phyloP scores from a whole-genome alignment of 2,888 invertebrate genomes.

The Tipula unca region DNA sequence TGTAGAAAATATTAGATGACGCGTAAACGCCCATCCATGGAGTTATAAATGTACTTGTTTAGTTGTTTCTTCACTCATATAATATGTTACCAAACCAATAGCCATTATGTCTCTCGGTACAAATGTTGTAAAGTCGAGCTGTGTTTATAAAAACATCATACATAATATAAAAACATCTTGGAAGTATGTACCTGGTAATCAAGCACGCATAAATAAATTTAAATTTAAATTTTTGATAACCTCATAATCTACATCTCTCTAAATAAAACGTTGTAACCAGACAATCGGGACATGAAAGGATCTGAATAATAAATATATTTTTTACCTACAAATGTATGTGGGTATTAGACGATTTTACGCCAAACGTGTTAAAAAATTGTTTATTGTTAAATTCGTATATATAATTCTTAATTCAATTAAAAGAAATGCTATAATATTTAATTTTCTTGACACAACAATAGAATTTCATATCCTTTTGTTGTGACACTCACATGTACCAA shows the following conservation, averaged over 20 bases:
- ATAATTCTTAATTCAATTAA: neutral
- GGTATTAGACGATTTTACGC: neutral
- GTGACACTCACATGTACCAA: neutral
- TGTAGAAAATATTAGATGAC: too few species aligned
- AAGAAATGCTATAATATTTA: neutral
- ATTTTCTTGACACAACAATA: conserved; percentile 2
- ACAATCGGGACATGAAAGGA: neutral
- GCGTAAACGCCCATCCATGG: too few species aligned
- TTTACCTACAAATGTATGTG: neutral
- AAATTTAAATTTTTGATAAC: neutral
- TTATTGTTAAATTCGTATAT: neutral
- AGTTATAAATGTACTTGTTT: too few species aligned
- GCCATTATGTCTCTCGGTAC: too few species aligned
- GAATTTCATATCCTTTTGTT: neutral
- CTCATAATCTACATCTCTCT: neutral
- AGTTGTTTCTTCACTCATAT: too few species aligned
- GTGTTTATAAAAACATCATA: too few species aligned
- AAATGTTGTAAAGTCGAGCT: too few species aligned
- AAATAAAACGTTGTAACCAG: neutral
- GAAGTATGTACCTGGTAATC: too few species aligned
- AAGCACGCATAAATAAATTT: too few species aligned
- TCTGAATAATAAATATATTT: neutral
- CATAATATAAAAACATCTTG: too few species aligned
- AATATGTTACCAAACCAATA: too few species aligned
- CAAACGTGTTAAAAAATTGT: neutral